Evolutionary conservation across 2,888 invertebrate genomes (phyloP).

Genomic region (Metalampra italica): DNA sequence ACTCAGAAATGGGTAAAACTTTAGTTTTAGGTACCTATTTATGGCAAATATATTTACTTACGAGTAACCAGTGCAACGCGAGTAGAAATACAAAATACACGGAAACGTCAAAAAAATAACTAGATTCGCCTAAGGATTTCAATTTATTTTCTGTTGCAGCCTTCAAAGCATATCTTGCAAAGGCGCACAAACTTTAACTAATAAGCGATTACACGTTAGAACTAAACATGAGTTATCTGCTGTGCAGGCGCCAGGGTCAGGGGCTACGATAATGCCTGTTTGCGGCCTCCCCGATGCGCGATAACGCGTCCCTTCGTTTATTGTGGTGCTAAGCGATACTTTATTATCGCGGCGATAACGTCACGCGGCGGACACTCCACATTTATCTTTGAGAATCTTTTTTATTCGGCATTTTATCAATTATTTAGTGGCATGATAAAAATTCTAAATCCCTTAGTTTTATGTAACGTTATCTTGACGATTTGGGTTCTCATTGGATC

Average conservation of each 20-base stretch:
- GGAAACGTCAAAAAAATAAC: too few relatives aligned
- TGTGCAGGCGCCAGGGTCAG: slow-evolving; percentile 13
- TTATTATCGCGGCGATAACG: slow-evolving; percentile 65
- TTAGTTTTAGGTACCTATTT: too few relatives aligned
- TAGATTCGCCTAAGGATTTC: too few relatives aligned
- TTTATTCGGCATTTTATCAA: slow-evolving; percentile 68
- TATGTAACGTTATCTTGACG: slow-evolving; percentile 6
- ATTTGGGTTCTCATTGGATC: not conserved
- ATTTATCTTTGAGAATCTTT: slow-evolving; percentile 62
- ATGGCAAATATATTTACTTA: too few relatives aligned
- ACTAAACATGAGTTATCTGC: slow-evolving; percentile 5
- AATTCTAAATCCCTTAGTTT: slow-evolving; percentile 37
- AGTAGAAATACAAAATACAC: too few relatives aligned
- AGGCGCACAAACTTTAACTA: too few relatives aligned
- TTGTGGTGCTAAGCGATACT: slow-evolving; percentile 64
- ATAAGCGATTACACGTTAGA: slow-evolving; percentile 10
- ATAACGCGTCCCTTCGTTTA: slow-evolving; percentile 38
- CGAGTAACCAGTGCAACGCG: too few relatives aligned
- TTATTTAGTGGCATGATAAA: slow-evolving; percentile 66
- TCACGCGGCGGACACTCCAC: slow-evolving; percentile 38
- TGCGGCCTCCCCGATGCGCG: slow-evolving; percentile 34
- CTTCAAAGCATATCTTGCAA: too few relatives aligned
- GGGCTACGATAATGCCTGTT: slow-evolving; percentile 15
- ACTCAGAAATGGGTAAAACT: too few relatives aligned
- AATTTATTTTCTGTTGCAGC: too few relatives aligned